Conservation (phyloP, 2,113 vertebrate species). For the Eurystomus gularis region DNA sequence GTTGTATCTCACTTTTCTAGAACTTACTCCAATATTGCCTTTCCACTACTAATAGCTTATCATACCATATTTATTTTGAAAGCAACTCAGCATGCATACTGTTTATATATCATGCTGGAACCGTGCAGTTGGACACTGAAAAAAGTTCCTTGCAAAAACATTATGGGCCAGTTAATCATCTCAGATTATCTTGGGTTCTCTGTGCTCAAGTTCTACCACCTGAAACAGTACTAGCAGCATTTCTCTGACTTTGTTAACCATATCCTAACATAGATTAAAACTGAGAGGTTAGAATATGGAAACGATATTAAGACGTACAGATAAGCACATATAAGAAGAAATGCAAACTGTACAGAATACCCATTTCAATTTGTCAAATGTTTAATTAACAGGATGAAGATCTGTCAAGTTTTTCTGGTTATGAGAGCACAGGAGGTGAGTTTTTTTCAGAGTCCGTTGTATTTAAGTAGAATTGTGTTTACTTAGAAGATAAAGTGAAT, state of each 20-base stretch:
- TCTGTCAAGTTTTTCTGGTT: constrained; percentile 75
- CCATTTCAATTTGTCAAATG: constrained; percentile 48
- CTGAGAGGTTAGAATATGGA: not conserved
- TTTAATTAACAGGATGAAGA: constrained; percentile 80
- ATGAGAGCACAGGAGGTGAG: constrained; percentile 82
- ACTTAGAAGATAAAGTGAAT: not conserved
- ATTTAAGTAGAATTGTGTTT: not conserved
- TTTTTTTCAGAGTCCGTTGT: not conserved
- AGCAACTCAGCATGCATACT: not conserved
- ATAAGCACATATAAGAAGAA: not conserved
- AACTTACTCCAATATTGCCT: not conserved
- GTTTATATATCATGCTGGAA: not conserved
- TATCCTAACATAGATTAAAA: not conserved
- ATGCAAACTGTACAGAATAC: not conserved
- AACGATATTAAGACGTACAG: not conserved
- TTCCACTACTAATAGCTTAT: not conserved
- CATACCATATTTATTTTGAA: not conserved
- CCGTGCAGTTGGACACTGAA: not conserved
- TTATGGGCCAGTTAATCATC: not conserved
- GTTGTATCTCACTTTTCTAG: not conserved
- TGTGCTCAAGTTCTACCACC: not conserved
- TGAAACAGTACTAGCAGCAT: not conserved
- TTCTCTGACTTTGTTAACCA: not conserved
- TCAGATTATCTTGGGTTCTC: not conserved
- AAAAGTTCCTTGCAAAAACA: not conserved